Evolutionary conservation across 2,888 invertebrate species (phyloP).

Genomic region (Anoplius nigerrimus): DNA sequence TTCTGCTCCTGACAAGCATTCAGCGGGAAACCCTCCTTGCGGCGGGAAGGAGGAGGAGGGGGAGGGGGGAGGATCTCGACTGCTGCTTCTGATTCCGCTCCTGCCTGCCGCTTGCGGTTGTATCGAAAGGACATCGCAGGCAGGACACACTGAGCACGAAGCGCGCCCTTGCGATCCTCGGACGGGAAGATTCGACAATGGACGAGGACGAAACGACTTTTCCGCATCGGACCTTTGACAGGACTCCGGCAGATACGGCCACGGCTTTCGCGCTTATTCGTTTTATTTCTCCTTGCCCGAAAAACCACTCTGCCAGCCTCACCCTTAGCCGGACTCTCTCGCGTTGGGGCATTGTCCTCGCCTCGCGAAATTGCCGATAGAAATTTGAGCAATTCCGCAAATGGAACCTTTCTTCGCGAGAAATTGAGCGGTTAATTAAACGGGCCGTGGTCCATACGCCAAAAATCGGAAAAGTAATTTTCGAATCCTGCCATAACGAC

Average conservation of each 20-base stretch:
- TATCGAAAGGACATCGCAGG: slow-evolving; percentile 49
- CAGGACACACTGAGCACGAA: slow-evolving; percentile 41
- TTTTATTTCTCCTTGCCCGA: slow-evolving; percentile 22
- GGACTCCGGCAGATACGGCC: slow-evolving; percentile 1
- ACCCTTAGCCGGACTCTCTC: slow-evolving; percentile 11
- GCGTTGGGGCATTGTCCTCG: background rate
- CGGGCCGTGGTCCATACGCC: slow-evolving; percentile 2
- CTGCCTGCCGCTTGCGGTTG: too few relatives aligned
- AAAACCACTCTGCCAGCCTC: slow-evolving; percentile 19
- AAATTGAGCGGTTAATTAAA: slow-evolving; percentile 68
- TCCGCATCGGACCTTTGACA: slow-evolving; percentile 64
- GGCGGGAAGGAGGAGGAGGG: slow-evolving; percentile 17
- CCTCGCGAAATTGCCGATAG: slow-evolving; percentile 67
- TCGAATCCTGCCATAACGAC: background rate
- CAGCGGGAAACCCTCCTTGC: slow-evolving; percentile 58
- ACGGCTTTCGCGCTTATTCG: slow-evolving; percentile 10
- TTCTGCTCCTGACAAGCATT: slow-evolving; percentile 73
- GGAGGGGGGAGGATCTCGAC: slow-evolving; percentile 19
- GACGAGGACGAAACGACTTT: slow-evolving; percentile 62
- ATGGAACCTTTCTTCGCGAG: slow-evolving; percentile 63
- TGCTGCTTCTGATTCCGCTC: too few relatives aligned
- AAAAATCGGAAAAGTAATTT: too few relatives aligned
- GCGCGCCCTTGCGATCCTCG: slow-evolving; percentile 58
- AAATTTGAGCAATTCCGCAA: slow-evolving; percentile 72
- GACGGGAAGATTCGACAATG: slow-evolving; percentile 58